Conservation (phyloP, 2,113 vertebrate species). For the Pungitius pungitius region DNA sequence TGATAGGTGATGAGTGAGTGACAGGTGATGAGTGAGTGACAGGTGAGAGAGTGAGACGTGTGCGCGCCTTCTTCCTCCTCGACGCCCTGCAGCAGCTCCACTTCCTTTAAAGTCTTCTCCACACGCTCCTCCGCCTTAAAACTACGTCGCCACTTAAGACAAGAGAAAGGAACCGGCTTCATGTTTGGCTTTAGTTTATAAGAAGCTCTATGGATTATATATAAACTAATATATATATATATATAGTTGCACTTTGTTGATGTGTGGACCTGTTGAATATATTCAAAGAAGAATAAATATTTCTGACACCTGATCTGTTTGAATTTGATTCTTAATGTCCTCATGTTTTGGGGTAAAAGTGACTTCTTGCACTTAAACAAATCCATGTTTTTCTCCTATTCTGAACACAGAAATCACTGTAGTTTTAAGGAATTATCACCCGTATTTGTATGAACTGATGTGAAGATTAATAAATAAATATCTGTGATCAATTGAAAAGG, state of each 20-base stretch:
- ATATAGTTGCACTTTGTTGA: conserved; percentile 45
- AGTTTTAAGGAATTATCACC: too few species aligned
- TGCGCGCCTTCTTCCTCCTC: neutral
- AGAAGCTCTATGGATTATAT: conserved; percentile 20
- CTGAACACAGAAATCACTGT: too few species aligned
- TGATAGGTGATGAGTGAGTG: neutral
- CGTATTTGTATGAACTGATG: too few species aligned
- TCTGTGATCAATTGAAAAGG: too few species aligned
- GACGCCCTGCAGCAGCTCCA: conserved; percentile 39
- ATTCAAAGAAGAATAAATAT: conserved; percentile 79
- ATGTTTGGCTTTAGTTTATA: conserved; percentile 14
- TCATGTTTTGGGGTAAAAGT: neutral
- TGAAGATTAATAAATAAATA: too few species aligned
- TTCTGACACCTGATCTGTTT: conserved; percentile 49
- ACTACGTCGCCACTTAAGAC: neutral
- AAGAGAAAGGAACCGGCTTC: neutral
- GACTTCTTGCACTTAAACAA: too few species aligned
- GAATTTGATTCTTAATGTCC: neutral
- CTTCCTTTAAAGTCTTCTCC: conserved; percentile 8
- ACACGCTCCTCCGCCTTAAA: conserved; percentile 66
- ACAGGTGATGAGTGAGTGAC: neutral
- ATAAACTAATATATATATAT: too few species aligned
- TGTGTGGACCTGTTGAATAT: conserved; percentile 66
- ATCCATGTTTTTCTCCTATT: too few species aligned
- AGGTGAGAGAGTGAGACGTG: neutral